Evolutionary conservation across 1,140 invertebrate genomes (phyloP), one percentile per base, ranked within the genome.

Genomic region (Himalopsyche phryganea): DNA sequence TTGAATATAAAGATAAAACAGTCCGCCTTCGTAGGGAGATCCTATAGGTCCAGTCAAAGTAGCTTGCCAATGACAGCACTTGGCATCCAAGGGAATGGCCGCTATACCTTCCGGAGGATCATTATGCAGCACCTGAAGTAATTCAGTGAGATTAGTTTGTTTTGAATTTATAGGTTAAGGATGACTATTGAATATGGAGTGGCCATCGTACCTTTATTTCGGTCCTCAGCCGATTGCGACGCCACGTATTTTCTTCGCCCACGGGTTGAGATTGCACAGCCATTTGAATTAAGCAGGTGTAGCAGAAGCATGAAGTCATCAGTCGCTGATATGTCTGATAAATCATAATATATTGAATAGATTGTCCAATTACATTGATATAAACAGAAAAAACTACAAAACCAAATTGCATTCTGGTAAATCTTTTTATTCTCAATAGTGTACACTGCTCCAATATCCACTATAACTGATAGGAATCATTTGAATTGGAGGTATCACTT

Each of bases 1-100:
- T 77, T 93, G 90, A 28, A 97, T 81, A 69, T 94, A 94, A 19
- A 98, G 77, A 73, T 92, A 97, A 77, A 98, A 98, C 32, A 94
- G 81, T 15, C 96, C 96, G 14, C 94, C 94, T 75, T 96, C 91
- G 68, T 96, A 97, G 0, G 92, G 92, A 73, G 91, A 94, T 13
- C 90, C 90, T 13, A 84, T 84, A 9, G 94, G 93, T 9, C 94
- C 94, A 47, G 88, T 85, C 61, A 96, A 91, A 13, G 88, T 89
- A 4, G 94, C 94, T 73, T 94, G 90, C 94, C 93, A 96, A 73
- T 95, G 91, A 71, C 87, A 87, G 71, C 87, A 85, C 71, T 85
- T 78, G 59, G 80, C 77, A 76, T 96, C 93, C 47, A 96, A 74
- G 1, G 93, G 92, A 42, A 85, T 85, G 6, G 92, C 93, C 70